Percentiles rank a stretch among this genome's conserved stretches.
These are phyloP conservation scores for Odontamblyopus lacepedii DNA, from an alignment of 2,797 vertebrate species.

Conservation along the genomic window DNA sequence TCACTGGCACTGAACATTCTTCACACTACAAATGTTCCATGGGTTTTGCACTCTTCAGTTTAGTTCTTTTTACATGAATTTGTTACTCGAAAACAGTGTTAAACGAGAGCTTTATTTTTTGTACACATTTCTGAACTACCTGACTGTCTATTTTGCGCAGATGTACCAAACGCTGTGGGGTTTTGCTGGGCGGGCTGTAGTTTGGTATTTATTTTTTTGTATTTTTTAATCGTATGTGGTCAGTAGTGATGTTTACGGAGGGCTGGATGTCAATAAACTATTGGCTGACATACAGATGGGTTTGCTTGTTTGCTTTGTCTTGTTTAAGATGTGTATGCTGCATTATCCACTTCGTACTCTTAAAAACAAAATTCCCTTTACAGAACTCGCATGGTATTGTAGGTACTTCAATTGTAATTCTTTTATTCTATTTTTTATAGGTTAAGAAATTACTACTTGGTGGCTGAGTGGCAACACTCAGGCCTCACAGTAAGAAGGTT, in stretches of 20 bases:
- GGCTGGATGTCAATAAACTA: slow-evolving; percentile 57
- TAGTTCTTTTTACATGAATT: slow-evolving; percentile 2
- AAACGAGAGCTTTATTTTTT: slow-evolving; percentile 32
- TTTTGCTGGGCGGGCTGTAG: neutral
- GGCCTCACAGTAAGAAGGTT: no score
- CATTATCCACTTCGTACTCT: neutral
- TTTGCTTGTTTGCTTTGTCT: neutral
- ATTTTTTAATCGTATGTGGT: slow-evolving; percentile 16
- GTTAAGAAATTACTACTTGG: no score
- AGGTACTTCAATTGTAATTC: no score
- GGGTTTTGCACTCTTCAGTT: slow-evolving; percentile 31
- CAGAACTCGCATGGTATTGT: no score
- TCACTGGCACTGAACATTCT: slow-evolving; percentile 56
- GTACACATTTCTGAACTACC: slow-evolving; percentile 47
- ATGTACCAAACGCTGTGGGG: neutral
- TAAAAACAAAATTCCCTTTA: no score
- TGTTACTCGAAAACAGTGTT: slow-evolving; percentile 36
- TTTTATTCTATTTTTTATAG: no score
- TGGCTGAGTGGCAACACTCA: no score
- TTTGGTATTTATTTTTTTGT: slow-evolving; percentile 54
- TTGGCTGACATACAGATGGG: slow-evolving; percentile 9
- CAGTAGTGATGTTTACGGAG: slow-evolving; percentile 28
- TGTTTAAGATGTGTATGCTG: neutral
- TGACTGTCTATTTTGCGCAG: slow-evolving; percentile 20
- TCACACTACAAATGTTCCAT: slow-evolving; percentile 42